Conservation (phyloP, 1,140 invertebrate species). For the Caenorhabditis latens region DNA sequence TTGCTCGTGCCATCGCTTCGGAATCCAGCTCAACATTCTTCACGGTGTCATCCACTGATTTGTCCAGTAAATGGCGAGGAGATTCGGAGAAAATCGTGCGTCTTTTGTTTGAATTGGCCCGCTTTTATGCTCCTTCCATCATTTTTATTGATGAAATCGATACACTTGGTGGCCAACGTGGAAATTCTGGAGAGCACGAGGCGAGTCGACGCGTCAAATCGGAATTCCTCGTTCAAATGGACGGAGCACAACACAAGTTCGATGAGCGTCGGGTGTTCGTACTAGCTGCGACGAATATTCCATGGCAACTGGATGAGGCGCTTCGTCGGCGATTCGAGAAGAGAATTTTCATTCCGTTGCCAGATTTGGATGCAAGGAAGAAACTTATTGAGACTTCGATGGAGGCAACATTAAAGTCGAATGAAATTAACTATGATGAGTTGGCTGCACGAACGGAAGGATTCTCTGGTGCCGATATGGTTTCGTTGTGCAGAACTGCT, state of each 20-base stretch:
- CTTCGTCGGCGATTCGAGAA: slow-evolving; percentile 93
- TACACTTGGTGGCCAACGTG: slow-evolving; percentile 93
- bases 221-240: slow-evolving; percentile 98
- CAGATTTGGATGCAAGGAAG: slow-evolving; percentile 80
- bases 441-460: slow-evolving; percentile 40
- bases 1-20: slow-evolving; percentile 98
- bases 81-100: slow-evolving; percentile 98
- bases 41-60: slow-evolving; percentile 95
- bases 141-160: slow-evolving; percentile 99
- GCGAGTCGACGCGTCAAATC: slow-evolving; percentile 94
- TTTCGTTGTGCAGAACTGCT: slow-evolving; percentile 21
- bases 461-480: slow-evolving; percentile 37
- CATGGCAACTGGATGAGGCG: slow-evolving; percentile 99
- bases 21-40: slow-evolving; percentile 99
- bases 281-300: slow-evolving; percentile 98
- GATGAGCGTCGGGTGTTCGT: slow-evolving; percentile 88
- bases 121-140: slow-evolving; percentile 98
- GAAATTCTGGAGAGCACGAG: slow-evolving; percentile 97
- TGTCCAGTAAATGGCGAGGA: slow-evolving; percentile 98
- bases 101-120: slow-evolving; percentile 96
- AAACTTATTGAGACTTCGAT: slow-evolving; percentile 18
- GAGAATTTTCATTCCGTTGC: slow-evolving; percentile 98
- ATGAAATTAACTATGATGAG: slow-evolving; percentile 40
- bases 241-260: slow-evolving; percentile 81
- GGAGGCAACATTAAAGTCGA: background rate